Evolutionary conservation across 2,888 invertebrate species (phyloP), one percentile per base, ranked within the genome.

Genomic region (Agrochola litura): DNA sequence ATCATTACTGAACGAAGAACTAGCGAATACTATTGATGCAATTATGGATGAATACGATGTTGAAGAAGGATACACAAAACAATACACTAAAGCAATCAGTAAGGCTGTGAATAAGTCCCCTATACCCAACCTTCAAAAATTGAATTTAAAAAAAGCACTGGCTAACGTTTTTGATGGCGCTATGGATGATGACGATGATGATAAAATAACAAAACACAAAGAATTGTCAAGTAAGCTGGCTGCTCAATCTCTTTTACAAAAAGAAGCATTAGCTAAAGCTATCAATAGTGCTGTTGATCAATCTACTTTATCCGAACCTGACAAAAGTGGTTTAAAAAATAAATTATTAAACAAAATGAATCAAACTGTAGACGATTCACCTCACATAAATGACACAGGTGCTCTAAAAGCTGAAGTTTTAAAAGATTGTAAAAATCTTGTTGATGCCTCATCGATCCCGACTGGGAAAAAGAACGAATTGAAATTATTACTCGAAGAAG

Each of bases 241-340:
- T 37, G 37, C 37, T 37, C 37, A 43, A 43, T 43, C 43, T 43
- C 12, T 43, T 43, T 43, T 43, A 43, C 16, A 22, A 9, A 83
- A 85, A 25, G 72, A 79, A 43, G 80, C 84, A 78, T 73, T 89
- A 6, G 37, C 66, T 14, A 70, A 82, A 60, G 64, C 76, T 16
- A 61, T 87, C 22, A 72, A 25, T 60, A 58, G 61, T 30, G 54
- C 75, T 65, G 52, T 80, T 30, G 65, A 76, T n/a, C 49, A 73
- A 10, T 70, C 76, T 52, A 30, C 60, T 16, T 25, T 85, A 46
- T 25, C 77, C 9, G 41, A 66, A 25, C 12, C 46, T 12, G 25
- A 67, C 3, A 78, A 82, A 63, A 64, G 41, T 1, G 49, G 6
- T 63, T 37, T 87, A 25, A 85, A 81, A 76, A 19, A 65, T 19